Evolutionary conservation across 1,140 invertebrate genomes (phyloP).

Genomic region (Caerostris darwini): DNA sequence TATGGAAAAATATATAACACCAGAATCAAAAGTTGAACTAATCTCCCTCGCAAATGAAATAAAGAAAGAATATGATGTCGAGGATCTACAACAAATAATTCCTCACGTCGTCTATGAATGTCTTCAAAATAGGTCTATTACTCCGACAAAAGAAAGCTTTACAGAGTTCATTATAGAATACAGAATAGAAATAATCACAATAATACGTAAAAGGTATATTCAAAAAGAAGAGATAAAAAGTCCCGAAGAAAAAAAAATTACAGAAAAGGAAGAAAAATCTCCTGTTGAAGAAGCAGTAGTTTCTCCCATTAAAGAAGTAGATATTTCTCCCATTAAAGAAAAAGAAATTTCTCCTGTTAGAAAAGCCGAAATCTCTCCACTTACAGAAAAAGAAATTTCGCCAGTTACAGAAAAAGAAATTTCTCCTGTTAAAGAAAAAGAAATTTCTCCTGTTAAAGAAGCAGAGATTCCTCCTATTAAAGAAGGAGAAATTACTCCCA

Average conservation of each 20-base stretch:
- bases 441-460: too few relatives aligned
- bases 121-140: not conserved
- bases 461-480: too few relatives aligned
- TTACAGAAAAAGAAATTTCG: too few relatives aligned
- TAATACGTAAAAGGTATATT: not conserved
- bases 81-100: slow-evolving; percentile 10
- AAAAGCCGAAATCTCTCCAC: too few relatives aligned
- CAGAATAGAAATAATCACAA: not conserved
- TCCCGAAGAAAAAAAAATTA: not conserved
- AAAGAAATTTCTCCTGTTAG: too few relatives aligned
- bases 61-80: not conserved
- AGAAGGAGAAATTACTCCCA: not conserved
- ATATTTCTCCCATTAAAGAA: too few relatives aligned
- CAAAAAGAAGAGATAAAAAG: not conserved
- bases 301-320: too few relatives aligned
- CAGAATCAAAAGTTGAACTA: not conserved
- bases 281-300: not conserved
- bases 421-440: too few relatives aligned
- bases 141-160: not conserved
- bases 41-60: slow-evolving; percentile 7
- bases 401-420: too few relatives aligned
- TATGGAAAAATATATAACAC: slow-evolving; percentile 35
- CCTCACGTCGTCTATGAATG: slow-evolving; percentile 4
- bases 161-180: slow-evolving; percentile 53
- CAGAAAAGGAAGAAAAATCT: slow-evolving; percentile 82